These are phyloP conservation scores for Nestor notabilis DNA, from an alignment of 2,113 vertebrate genomes.

Conservation along the genomic window DNA sequence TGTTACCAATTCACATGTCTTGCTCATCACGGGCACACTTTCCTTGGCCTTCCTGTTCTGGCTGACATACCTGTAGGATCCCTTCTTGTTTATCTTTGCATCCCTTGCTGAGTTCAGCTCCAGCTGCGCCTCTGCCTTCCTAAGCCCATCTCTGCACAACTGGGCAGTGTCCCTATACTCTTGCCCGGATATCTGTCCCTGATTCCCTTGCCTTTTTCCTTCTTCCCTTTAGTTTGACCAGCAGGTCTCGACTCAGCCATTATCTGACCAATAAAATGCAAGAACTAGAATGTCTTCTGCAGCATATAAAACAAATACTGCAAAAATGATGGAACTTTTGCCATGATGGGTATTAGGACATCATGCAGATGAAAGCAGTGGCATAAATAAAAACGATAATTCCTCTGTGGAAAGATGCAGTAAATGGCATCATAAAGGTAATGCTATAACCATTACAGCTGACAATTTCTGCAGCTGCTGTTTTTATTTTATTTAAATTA, in stretches of 20 bases:
- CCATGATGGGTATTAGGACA: not conserved
- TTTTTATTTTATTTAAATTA: not conserved
- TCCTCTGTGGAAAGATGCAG: not conserved
- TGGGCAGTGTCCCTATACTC: not conserved
- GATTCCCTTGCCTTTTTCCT: not conserved
- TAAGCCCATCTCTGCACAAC: not conserved
- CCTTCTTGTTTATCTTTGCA: not conserved
- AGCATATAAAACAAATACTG: not conserved
- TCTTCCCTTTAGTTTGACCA: not conserved
- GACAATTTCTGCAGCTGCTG: not conserved
- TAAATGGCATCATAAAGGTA: rapidly evolving
- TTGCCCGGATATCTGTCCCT: not conserved
- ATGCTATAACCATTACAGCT: not conserved
- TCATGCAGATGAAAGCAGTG: not conserved
- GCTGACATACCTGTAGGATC: not conserved
- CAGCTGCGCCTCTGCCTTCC: not conserved
- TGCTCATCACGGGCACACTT: not conserved
- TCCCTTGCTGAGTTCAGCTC: not conserved
- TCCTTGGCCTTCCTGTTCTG: not conserved
- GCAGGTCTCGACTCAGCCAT: not conserved
- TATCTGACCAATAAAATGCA: not conserved
- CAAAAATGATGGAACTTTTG: not conserved
- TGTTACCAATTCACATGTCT: not conserved
- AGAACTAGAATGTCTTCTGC: not conserved
- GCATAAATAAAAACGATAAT: not conserved